Evolutionary conservation across 2,797 vertebrate genomes (phyloP).

Genomic region (Myotis findleyi): DNA sequence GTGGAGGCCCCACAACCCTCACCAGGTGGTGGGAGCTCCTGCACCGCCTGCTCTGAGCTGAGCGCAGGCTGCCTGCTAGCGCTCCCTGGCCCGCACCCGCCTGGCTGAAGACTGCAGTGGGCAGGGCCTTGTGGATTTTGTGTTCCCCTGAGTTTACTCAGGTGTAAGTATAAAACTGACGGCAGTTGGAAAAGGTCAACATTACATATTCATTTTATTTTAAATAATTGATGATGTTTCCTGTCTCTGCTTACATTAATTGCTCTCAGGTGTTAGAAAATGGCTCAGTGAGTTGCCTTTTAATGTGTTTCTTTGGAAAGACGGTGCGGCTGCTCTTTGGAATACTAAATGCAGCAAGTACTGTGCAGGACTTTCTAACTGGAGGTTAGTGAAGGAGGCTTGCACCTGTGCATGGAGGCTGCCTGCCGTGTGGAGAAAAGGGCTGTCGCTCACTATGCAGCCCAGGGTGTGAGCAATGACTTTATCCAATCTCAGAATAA

Average conservation of each 20-base stretch:
- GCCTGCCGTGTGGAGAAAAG: not conserved
- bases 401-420: not conserved
- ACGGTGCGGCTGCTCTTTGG: slow-evolving; percentile 69
- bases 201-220: slow-evolving; percentile 89
- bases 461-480: not conserved
- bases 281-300: slow-evolving; percentile 84
- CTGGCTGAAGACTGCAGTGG: not conserved
- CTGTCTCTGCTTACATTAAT: slow-evolving; percentile 88
- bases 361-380: slow-evolving; percentile 71
- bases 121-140: slow-evolving; percentile 59
- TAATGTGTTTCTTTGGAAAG: slow-evolving; percentile 84
- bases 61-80: not conserved
- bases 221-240: slow-evolving; percentile 90
- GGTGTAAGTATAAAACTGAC: slow-evolving; percentile 80
- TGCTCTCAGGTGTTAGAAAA: slow-evolving; percentile 88
- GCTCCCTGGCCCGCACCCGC: not conserved
- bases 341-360: slow-evolving; percentile 70
- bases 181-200: slow-evolving; percentile 86
- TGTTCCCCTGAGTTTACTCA: slow-evolving; percentile 81
- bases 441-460: not conserved
- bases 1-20: not conserved
- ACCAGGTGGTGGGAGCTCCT: not conserved
- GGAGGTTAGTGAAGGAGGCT: slow-evolving; percentile 79
- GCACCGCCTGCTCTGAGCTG: not conserved
- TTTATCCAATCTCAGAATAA: slow-evolving; percentile 12